phyloP scores from a whole-genome alignment of 2,888 invertebrate species.

The Myopa testacea region DNA sequence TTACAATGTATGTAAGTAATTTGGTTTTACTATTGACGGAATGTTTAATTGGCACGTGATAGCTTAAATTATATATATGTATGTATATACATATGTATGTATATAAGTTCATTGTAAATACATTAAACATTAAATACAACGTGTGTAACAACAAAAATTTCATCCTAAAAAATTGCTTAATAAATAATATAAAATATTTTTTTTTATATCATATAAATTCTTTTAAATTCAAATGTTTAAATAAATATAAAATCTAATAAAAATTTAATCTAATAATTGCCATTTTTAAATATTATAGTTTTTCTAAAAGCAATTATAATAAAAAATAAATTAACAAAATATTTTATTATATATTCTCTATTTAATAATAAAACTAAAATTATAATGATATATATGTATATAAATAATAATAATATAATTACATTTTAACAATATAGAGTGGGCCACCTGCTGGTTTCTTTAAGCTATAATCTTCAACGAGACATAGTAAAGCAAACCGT shows the following conservation, averaged over 20 bases:
- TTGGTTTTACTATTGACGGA: conserved; percentile 31
- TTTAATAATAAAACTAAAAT: neutral
- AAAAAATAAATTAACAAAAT: conserved; percentile 29
- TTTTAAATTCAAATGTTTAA: neutral
- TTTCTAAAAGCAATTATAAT: too few species aligned
- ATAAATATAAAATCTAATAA: too few species aligned
- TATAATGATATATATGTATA: conserved; percentile 23
- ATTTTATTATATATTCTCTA: neutral
- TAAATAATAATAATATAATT: conserved; percentile 10
- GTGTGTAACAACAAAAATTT: too few species aligned
- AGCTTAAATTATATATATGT: conserved; percentile 11
- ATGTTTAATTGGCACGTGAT: conserved; percentile 39
- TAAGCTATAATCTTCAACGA: too few species aligned
- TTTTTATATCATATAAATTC: neutral
- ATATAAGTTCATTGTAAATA: too few species aligned
- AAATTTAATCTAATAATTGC: too few species aligned
- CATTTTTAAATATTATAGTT: too few species aligned
- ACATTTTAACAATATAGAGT: neutral
- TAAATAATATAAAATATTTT: neutral
- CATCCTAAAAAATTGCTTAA: too few species aligned
- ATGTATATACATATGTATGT: too few species aligned
- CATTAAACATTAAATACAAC: too few species aligned
- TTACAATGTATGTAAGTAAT: conserved; percentile 4
- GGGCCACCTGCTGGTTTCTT: too few species aligned
- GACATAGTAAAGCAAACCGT: too few species aligned